Evolutionary conservation across 1,140 invertebrate species (phyloP).

Genomic region (Drusus annulatus): DNA sequence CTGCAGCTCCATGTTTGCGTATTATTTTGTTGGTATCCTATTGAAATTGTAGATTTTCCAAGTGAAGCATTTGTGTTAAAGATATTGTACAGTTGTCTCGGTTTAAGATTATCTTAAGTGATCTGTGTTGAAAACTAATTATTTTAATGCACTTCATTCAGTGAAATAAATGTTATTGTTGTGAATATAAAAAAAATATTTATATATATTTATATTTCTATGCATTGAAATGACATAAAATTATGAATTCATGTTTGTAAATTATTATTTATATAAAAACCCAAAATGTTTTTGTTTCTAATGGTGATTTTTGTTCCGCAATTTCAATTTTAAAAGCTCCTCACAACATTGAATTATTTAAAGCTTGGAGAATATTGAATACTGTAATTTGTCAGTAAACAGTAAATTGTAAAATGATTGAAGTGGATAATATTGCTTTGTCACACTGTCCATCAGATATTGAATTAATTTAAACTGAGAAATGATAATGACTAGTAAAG

Average conservation of each 20-base stretch:
- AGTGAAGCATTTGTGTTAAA: slow-evolving; percentile 27
- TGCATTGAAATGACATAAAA: slow-evolving; percentile 27
- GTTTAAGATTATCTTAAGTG: slow-evolving; percentile 20
- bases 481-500: not conserved
- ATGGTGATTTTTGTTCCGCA: not conserved
- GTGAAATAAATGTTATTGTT: slow-evolving; percentile 41
- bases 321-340: not conserved
- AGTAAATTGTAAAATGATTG: too few species aligned
- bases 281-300: slow-evolving; percentile 19
- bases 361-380: not conserved
- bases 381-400: too few species aligned
- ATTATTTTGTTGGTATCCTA: slow-evolving; percentile 10
- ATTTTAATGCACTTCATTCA: slow-evolving; percentile 36
- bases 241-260: slow-evolving; percentile 1
- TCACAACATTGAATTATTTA: not conserved
- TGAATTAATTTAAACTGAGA: not conserved
- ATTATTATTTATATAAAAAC: slow-evolving; percentile 27
- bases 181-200: slow-evolving; percentile 29
- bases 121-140: slow-evolving; percentile 25
- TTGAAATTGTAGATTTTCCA: slow-evolving; percentile 24
- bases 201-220: slow-evolving; percentile 37
- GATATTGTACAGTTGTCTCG: slow-evolving; percentile 30
- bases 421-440: too few species aligned
- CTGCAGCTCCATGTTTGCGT: not conserved
- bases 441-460: too few species aligned